These are phyloP conservation scores for Neomonachus schauinslandi DNA, from an alignment of 2,113 vertebrate genomes.

Conservation along the genomic window DNA sequence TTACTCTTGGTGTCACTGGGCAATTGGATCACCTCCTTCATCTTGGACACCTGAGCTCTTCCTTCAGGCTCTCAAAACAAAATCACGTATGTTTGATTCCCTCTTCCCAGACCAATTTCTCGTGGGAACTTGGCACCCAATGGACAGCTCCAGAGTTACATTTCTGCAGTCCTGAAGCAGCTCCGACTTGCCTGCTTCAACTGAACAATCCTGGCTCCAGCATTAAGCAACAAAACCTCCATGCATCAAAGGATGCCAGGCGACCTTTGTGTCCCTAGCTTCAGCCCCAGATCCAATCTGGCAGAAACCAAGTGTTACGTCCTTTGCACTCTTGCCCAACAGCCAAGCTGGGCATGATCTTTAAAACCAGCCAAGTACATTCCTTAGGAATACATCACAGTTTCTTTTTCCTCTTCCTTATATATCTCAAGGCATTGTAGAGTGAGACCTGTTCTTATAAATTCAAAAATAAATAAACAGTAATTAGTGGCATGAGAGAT, in stretches of 20 bases:
- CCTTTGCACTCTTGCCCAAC: not conserved
- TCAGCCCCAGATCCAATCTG: not conserved
- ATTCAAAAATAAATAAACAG: conserved; percentile 13
- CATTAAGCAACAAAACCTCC: fast-evolving
- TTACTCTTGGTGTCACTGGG: fast-evolving
- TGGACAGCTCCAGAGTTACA: no score
- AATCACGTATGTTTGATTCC: no score
- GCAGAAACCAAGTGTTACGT: not conserved
- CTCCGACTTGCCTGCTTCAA: not conserved
- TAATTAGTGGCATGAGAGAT: not conserved
- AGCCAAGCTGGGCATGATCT: not conserved
- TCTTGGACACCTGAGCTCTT: not conserved
- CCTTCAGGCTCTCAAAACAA: not conserved
- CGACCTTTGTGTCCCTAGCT: fast-evolving
- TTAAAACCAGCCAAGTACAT: not conserved
- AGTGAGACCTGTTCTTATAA: not conserved
- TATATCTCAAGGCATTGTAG: not conserved
- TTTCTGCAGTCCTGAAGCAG: fast-evolving
- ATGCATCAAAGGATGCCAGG: fast-evolving
- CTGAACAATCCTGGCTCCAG: fast-evolving
- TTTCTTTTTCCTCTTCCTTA: not conserved
- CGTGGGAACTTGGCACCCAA: no score
- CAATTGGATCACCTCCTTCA: not conserved
- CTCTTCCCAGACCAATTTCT: not conserved
- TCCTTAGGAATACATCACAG: not conserved